phyloP scores from a whole-genome alignment of 2,797 vertebrate genomes.

The Columba guinea region DNA sequence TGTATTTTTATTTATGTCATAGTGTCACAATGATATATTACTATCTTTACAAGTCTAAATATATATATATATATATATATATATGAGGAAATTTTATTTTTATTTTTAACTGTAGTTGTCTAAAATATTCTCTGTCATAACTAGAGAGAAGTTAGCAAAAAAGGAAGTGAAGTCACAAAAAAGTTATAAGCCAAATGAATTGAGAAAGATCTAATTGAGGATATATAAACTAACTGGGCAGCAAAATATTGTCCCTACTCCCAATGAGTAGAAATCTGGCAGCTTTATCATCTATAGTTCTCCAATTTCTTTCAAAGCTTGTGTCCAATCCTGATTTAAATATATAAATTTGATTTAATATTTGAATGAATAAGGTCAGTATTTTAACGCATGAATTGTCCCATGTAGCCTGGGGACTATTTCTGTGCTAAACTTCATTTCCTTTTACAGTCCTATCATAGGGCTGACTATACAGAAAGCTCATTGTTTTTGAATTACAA shows the following conservation, averaged over 20 bases:
- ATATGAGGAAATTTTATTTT: background rate
- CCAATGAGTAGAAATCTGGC: background rate
- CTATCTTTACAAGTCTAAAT: background rate
- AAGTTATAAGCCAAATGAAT: background rate
- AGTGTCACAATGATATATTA: background rate
- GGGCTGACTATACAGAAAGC: background rate
- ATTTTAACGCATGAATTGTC: background rate
- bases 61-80: background rate
- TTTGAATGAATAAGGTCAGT: background rate
- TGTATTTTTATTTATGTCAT: background rate
- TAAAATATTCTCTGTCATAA: background rate
- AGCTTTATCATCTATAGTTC: background rate
- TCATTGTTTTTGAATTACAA: background rate
- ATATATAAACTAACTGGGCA: background rate
- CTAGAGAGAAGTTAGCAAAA: background rate
- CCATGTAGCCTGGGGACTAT: background rate
- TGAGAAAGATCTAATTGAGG: background rate
- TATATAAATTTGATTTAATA: background rate
- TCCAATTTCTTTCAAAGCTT: background rate
- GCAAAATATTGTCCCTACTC: background rate
- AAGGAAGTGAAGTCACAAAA: background rate
- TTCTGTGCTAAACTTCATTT: background rate
- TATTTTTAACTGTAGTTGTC: background rate
- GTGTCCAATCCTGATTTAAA: background rate
- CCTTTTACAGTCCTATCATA: background rate